Base-by-base conservation (phyloP, 2,797 vertebrate species). In the Acrossocheilus fasciatus region DNA sequence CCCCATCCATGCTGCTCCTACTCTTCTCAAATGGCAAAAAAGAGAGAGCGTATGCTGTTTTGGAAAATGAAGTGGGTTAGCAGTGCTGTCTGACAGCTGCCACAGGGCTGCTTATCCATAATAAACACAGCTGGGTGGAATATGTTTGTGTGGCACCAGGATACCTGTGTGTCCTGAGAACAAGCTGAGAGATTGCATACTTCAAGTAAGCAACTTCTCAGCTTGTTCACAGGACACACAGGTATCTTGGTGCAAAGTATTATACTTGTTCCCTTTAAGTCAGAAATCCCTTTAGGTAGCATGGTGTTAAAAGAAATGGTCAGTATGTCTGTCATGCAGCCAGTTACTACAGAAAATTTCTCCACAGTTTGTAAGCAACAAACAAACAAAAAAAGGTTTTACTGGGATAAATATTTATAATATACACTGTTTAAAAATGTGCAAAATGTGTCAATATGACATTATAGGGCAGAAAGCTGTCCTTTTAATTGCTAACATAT, bases 1-100 rank as follows among this genome's bases (percentile, higher is more conserved):
- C 82, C 74, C 68, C 70, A 15, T 78, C 82, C 80, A 62, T 81
- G 62, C 50, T 26, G 45, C 23, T 83, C 84, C 64, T 75, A 75
- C 69, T 81, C 50, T 23, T 82, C 57, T 64, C 41, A 47, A 87
- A 86, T 57, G 70, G 75, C 78, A 87, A 79, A 84, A 74, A 62
- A 57, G 14, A 74, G 6, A 26, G 39, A 74, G 47, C 34, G 23
- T 70, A 69, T 75, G 68, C 73, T 9, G 62, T 74, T 79, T 54
- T 79, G 81, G 84, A 62, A 87, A 85, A 70, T 79, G n/a, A 69
- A 66, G 69, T 70, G 52, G 85, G 83, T 82, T 81, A 77, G 82
- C 43, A 64, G 57, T 57, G 26, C 54, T 78, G 47, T 77, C 83
- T 85, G 83, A 85, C 50, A 62, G 84, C 84, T 80, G 74, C 36